A percentile compares a stretch with the other conserved stretches of the same genome.
Conservation (phyloP, 2,888 invertebrate genomes). For the Folsomia candida region DNA sequence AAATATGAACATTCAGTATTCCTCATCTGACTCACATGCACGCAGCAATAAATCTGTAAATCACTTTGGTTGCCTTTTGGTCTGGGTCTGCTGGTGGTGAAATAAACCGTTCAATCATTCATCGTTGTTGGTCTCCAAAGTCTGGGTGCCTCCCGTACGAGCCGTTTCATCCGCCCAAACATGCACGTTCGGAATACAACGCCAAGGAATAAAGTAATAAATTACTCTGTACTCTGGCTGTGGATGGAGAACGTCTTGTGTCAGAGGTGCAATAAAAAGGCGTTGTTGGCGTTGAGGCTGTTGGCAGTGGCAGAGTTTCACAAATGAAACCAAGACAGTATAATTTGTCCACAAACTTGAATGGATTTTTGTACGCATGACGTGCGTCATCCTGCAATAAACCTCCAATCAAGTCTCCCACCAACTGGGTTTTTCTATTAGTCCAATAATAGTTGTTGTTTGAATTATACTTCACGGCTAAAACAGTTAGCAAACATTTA, state of each 20-base stretch:
- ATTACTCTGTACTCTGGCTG: too few relatives aligned
- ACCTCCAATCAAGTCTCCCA: slow-evolving; percentile 13
- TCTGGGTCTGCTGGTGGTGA: too few relatives aligned
- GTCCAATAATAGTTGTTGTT: neutral
- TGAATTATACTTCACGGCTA: too few relatives aligned
- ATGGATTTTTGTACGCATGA: too few relatives aligned
- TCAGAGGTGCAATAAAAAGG: slow-evolving; percentile 4
- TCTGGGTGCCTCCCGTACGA: slow-evolving; percentile 8
- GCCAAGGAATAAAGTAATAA: slow-evolving; percentile 23
- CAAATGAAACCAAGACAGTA: neutral
- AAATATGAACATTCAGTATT: too few relatives aligned
- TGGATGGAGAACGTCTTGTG: slow-evolving; percentile 18
- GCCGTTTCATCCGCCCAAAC: neutral
- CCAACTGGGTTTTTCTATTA: slow-evolving; percentile 4
- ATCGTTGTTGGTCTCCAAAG: slow-evolving; percentile 20
- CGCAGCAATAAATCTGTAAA: too few relatives aligned
- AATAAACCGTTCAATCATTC: too few relatives aligned
- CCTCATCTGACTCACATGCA: too few relatives aligned
- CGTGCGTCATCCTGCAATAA: neutral
- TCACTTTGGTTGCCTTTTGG: too few relatives aligned
- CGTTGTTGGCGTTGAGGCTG: too few relatives aligned
- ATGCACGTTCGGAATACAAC: neutral
- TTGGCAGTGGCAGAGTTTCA: neutral
- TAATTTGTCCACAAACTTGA: too few relatives aligned
- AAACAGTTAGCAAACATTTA: too few relatives aligned